These are phyloP conservation scores for Linyphia triangularis DNA, from an alignment of 2,888 invertebrate genomes.

Conservation along the genomic window DNA sequence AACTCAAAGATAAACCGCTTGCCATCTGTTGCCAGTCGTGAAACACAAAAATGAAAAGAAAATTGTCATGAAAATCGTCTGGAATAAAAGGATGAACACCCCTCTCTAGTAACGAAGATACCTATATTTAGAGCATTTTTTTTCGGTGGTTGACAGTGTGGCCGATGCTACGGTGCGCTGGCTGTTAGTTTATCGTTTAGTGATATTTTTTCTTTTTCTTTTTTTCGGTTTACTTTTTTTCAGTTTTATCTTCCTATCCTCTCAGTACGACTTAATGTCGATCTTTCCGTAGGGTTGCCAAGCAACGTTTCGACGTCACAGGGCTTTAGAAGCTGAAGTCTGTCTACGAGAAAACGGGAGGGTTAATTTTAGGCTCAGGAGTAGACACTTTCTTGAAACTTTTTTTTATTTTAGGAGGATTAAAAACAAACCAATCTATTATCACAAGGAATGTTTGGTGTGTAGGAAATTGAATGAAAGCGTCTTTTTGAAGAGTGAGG, in stretches of 20 bases:
- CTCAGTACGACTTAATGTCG: slow-evolving; percentile 17
- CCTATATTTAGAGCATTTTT: slow-evolving; percentile 43
- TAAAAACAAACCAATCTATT: neutral
- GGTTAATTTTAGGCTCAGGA: slow-evolving; percentile 45
- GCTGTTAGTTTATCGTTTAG: slow-evolving; percentile 19
- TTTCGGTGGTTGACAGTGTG: slow-evolving; percentile 1
- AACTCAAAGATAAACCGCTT: slow-evolving; percentile 19
- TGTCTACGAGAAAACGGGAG: slow-evolving; percentile 8
- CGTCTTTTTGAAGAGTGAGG: neutral
- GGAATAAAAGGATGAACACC: slow-evolving; percentile 30
- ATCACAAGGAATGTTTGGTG: neutral
- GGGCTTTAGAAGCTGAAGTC: neutral
- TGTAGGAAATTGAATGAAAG: neutral
- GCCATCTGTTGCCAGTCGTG: slow-evolving; percentile 18
- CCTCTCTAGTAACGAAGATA: slow-evolving; percentile 25
- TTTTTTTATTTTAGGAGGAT: neutral
- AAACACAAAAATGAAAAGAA: neutral
- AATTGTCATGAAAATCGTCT: neutral
- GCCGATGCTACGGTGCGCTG: neutral
- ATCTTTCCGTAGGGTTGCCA: slow-evolving; percentile 33
- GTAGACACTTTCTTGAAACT: slow-evolving; percentile 20
- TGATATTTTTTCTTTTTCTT: neutral
- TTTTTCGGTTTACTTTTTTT: slow-evolving; percentile 29
- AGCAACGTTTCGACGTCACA: slow-evolving; percentile 40
- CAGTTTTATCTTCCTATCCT: slow-evolving; percentile 16